Conservation (phyloP, 2,797 vertebrate species). For the Neoniphon sammara region DNA sequence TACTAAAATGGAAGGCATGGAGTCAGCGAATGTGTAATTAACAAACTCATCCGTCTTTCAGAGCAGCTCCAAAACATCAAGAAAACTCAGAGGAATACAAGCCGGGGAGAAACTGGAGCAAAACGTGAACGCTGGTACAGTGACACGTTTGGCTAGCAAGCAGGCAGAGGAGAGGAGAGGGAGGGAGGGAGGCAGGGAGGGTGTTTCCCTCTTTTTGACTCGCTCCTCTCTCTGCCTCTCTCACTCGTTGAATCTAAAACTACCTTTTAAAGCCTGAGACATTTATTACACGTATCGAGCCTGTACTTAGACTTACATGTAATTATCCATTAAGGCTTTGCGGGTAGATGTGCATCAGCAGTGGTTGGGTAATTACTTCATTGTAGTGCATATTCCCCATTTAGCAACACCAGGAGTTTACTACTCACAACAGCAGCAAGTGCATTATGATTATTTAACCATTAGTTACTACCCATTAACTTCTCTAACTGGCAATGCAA, state of each 20-base stretch:
- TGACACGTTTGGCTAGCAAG: slow-evolving; percentile 62
- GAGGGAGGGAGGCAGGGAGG: slow-evolving; percentile 41
- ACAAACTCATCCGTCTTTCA: slow-evolving; percentile 65
- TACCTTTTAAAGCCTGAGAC: slow-evolving; percentile 50
- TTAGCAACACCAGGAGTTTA: slow-evolving; percentile 48
- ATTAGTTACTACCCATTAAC: slow-evolving; percentile 30
- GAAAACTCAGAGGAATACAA: slow-evolving; percentile 58
- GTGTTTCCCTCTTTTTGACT: slow-evolving; percentile 42
- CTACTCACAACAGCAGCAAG: slow-evolving; percentile 29
- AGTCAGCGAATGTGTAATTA: slow-evolving; percentile 73
- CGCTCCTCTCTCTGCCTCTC: background rate
- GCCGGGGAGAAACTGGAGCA: slow-evolving; percentile 66
- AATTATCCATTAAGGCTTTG: slow-evolving; percentile 61
- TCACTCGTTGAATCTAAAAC: slow-evolving; percentile 36
- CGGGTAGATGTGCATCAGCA: slow-evolving; percentile 46
- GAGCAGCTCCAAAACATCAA: slow-evolving; percentile 29
- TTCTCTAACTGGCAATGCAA: background rate
- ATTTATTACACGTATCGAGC: slow-evolving; percentile 62
- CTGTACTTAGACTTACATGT: slow-evolving; percentile 44
- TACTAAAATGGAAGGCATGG: slow-evolving; percentile 40
- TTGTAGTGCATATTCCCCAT: slow-evolving; percentile 42
- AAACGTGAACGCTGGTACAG: slow-evolving; percentile 61
- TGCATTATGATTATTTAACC: slow-evolving; percentile 22
- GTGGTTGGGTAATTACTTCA: slow-evolving; percentile 55
- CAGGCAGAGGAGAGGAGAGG: slow-evolving; percentile 33